Evolutionary conservation across 2,797 vertebrate genomes (phyloP), one percentile per base, ranked within the genome.

Genomic region (Epinephelus coioides): DNA sequence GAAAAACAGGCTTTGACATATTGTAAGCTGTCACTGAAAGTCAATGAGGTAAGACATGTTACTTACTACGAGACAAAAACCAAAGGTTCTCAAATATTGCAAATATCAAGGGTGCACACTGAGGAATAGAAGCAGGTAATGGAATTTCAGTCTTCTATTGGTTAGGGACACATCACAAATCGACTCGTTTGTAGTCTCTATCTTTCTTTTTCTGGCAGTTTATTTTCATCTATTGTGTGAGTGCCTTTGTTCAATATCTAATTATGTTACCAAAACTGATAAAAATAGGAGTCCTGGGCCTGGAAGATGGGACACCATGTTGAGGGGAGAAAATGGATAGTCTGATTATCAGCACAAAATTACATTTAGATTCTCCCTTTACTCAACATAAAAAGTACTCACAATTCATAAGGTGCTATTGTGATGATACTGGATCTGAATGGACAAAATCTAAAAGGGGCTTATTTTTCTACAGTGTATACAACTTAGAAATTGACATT

Each of bases 221-320:
- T 78, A 65, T 84, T 75, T 74, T 73, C 59, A 55, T 63, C 73
- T 80, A 86, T 87, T 88, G 78, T 91, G 81, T 21, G 79, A 73
- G 55, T 54, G 40, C 68, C 69, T 75, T 66, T 78, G 88, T 87
- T 94, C 91, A 90, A 93, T 94, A 92, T 87, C 78, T 91, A 92
- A 94, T 95, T 91, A 91, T 83, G 76, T 68, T 55, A 76, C 60
- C 74, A 88, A 89, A 92, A 83, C 78, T 72, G 73, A 84, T 81
- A 78, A 68, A 90, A 85, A 78, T 30, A 78, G 47, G 6, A 75
- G 69, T 56, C 23, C 49, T 30, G 9, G 73, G 71, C 65, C 60
- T 79, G 34, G 55, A 81, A 75, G 43, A 83, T 78, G 71, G 73
- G 55, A 40, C 54, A 54, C 19, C n/a, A 8, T 60, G 34, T 59